phyloP scores from a whole-genome alignment of 2,113 vertebrate genomes.

The Rhynchomys soricoides region DNA sequence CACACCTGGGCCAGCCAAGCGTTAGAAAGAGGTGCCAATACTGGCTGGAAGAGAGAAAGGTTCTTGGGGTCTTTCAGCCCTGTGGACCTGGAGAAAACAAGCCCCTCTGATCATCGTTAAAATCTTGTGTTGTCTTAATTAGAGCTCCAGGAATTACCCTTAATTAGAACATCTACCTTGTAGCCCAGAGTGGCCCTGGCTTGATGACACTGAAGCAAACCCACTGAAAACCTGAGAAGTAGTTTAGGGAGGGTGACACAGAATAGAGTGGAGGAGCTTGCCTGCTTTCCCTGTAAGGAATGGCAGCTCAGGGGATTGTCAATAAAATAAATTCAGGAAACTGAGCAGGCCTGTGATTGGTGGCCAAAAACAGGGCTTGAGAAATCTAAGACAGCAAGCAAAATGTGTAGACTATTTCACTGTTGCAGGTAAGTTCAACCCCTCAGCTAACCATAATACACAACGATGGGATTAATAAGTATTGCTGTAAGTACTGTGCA shows the following conservation, averaged over 20 bases:
- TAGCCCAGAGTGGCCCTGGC: background rate
- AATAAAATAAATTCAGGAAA: background rate
- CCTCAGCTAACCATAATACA: background rate
- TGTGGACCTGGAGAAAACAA: background rate
- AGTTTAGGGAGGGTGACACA: background rate
- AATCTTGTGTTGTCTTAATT: conserved; percentile 55
- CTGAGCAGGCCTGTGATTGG: background rate
- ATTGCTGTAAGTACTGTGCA: background rate
- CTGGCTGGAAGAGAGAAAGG: background rate
- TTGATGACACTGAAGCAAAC: background rate
- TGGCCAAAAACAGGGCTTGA: background rate
- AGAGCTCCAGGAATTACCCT: background rate
- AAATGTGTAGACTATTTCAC: background rate
- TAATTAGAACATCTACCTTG: background rate
- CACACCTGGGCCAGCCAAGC: background rate
- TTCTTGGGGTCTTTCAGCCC: background rate
- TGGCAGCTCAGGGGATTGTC: background rate
- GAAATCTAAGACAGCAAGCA: conserved; percentile 29
- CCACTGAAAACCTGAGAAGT: background rate
- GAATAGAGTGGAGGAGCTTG: background rate
- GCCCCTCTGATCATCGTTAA: background rate
- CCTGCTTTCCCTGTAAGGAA: background rate
- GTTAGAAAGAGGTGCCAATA: background rate
- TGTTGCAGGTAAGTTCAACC: background rate
- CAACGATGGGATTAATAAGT: background rate